Percentiles rank a stretch among this genome's conserved stretches.
phyloP scores from a whole-genome alignment of 2,797 vertebrate species.

The Lerista edwardsae region DNA sequence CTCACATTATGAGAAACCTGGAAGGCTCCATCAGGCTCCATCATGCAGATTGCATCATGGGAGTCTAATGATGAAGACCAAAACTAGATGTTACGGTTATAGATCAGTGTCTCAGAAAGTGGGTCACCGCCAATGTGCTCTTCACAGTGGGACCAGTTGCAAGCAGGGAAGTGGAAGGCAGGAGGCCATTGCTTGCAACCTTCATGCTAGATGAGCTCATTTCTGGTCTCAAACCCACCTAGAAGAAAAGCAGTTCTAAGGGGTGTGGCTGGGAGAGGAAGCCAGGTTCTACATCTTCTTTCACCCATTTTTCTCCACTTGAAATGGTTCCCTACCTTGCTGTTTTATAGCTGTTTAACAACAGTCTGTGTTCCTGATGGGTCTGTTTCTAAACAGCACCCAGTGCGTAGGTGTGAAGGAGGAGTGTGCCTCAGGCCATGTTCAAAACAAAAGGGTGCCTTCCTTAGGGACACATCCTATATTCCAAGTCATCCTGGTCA shows the following conservation, averaged over 20 bases:
- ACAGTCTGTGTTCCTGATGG: neutral
- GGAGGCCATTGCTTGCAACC: too few species aligned
- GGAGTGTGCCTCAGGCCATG: neutral
- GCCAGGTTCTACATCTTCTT: neutral
- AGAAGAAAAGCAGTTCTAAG: too few species aligned
- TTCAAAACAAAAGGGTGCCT: neutral
- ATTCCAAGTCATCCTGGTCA: neutral
- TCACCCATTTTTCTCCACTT: neutral
- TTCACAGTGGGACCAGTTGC: neutral
- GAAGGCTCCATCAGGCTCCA: too few species aligned
- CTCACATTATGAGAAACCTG: neutral
- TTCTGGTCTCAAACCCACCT: neutral
- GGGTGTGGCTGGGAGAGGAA: neutral
- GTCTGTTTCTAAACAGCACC: neutral
- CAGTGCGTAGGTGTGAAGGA: neutral
- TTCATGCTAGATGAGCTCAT: too few species aligned
- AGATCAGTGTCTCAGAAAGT: neutral
- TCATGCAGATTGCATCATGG: neutral
- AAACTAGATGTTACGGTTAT: neutral
- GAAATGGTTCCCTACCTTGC: neutral
- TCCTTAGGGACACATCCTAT: neutral
- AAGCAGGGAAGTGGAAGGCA: too few species aligned
- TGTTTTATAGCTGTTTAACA: neutral
- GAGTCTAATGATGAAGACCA: neutral
- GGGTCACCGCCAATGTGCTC: too few species aligned